phyloP scores from a whole-genome alignment of 2,797 vertebrate genomes.

The Myripristis jacobus region DNA sequence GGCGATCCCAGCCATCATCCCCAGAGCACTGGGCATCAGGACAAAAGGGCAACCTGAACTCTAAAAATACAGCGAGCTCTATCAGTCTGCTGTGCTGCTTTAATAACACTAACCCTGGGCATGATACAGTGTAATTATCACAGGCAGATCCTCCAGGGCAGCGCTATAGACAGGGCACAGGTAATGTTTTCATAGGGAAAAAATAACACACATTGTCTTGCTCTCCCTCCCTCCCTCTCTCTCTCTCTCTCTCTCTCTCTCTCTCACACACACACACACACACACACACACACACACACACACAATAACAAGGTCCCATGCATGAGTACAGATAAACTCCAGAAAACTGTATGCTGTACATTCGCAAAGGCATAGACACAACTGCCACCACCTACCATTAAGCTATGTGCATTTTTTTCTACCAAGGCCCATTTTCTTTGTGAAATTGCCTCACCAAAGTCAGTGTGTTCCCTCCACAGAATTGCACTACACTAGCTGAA shows the following conservation, averaged over 20 bases:
- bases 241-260: slow-evolving; percentile 1
- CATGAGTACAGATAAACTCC: no score
- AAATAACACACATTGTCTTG: no score
- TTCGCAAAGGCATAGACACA: neutral
- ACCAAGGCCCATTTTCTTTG: neutral
- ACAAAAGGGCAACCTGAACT: slow-evolving; percentile 62
- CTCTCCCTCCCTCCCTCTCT: slow-evolving; percentile 2
- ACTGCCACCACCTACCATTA: neutral
- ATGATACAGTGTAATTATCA: slow-evolving; percentile 61
- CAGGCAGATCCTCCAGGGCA: slow-evolving; percentile 37
- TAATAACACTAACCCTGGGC: slow-evolving; percentile 55
- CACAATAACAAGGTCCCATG: neutral
- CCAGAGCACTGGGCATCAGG: slow-evolving; percentile 42
- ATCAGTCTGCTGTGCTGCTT: slow-evolving; percentile 45
- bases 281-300: slow-evolving; percentile 9
- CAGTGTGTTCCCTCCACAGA: neutral
- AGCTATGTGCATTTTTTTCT: no score
- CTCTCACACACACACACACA: slow-evolving; percentile 5
- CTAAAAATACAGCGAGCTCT: slow-evolving; percentile 60
- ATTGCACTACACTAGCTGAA: slow-evolving; percentile 6
- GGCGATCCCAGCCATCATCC: slow-evolving; percentile 33
- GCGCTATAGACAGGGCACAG: slow-evolving; percentile 31
- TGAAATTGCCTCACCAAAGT: slow-evolving; percentile 21
- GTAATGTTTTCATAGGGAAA: slow-evolving; percentile 40
- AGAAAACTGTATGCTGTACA: neutral